A percentile compares a stretch with the other conserved stretches of the same genome.
Evolutionary conservation across 2,797 vertebrate genomes (phyloP).

Genomic region (Gouania willdenowi): DNA sequence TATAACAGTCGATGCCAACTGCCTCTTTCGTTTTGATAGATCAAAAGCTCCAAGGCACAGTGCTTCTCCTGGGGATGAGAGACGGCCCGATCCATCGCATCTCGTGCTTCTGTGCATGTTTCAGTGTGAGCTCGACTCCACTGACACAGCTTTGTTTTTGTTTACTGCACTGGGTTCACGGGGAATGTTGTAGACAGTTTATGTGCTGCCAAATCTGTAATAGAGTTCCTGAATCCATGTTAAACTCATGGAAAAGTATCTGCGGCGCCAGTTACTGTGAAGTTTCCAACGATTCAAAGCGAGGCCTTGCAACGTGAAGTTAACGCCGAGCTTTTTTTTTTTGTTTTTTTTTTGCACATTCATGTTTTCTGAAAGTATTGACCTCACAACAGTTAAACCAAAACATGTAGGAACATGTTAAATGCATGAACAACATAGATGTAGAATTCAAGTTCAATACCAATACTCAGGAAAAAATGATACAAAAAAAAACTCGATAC

Average conservation of each 20-base stretch:
- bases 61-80: constrained; percentile 36
- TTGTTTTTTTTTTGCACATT: too few species aligned
- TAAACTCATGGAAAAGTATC: background rate
- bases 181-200: constrained; percentile 32
- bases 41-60: constrained; percentile 51
- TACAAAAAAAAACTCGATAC: too few species aligned
- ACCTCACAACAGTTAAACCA: too few species aligned
- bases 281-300: too few species aligned
- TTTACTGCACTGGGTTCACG: constrained; percentile 14
- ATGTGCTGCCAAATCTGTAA: constrained; percentile 25
- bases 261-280: background rate
- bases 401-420: too few species aligned
- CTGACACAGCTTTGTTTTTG: constrained; percentile 33
- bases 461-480: too few species aligned
- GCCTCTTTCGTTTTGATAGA: constrained; percentile 60
- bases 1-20: constrained; percentile 45
- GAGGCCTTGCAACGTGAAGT: too few species aligned
- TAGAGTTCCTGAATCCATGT: constrained; percentile 13
- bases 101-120: constrained; percentile 14
- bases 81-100: constrained; percentile 39
- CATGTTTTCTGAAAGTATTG: too few species aligned
- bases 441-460: too few species aligned
- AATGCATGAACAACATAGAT: too few species aligned
- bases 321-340: too few species aligned
- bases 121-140: constrained; percentile 19